A percentile compares a stretch with the other conserved stretches of the same genome.
phyloP scores from a whole-genome alignment of 2,888 invertebrate genomes.

The Syrista parreyssii region DNA sequence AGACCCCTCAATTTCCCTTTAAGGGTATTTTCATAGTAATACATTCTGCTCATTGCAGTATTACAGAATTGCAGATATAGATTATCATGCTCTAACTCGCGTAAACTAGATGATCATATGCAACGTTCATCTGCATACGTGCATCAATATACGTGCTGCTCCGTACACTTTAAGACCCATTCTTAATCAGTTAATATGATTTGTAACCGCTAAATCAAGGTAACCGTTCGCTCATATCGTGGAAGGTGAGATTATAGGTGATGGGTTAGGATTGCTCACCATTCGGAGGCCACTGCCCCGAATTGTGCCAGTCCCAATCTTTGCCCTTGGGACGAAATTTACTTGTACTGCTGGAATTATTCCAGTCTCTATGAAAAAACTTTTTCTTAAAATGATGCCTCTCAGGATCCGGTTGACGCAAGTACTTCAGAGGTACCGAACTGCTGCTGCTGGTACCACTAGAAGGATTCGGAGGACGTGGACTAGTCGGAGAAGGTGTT shows the following conservation, averaged over 20 bases:
- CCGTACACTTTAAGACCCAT: background rate
- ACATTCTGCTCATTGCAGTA: background rate
- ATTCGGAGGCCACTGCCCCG: slow-evolving; percentile 62
- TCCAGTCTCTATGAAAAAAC: slow-evolving; percentile 78
- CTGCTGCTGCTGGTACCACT: slow-evolving; percentile 62
- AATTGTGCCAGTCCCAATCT: slow-evolving; percentile 77
- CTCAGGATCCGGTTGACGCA: slow-evolving; percentile 70
- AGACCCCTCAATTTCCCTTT: background rate
- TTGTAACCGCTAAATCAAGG: background rate
- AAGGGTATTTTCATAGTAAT: background rate
- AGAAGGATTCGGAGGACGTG: slow-evolving; percentile 66
- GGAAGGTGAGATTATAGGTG: background rate
- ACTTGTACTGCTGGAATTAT: slow-evolving; percentile 64
- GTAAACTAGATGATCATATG: background rate
- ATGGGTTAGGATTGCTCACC: slow-evolving; percentile 60
- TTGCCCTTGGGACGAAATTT: slow-evolving; percentile 80
- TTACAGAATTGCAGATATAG: background rate
- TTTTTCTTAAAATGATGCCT: slow-evolving; percentile 85
- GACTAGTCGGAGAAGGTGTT: slow-evolving; percentile 70
- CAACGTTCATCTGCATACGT: background rate
- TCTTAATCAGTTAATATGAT: background rate
- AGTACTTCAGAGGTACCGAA: slow-evolving; percentile 71
- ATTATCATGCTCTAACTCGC: background rate
- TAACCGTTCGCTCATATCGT: background rate
- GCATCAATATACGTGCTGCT: background rate